phyloP scores from a whole-genome alignment of 2,113 vertebrate species.

The Nibea coibor region DNA sequence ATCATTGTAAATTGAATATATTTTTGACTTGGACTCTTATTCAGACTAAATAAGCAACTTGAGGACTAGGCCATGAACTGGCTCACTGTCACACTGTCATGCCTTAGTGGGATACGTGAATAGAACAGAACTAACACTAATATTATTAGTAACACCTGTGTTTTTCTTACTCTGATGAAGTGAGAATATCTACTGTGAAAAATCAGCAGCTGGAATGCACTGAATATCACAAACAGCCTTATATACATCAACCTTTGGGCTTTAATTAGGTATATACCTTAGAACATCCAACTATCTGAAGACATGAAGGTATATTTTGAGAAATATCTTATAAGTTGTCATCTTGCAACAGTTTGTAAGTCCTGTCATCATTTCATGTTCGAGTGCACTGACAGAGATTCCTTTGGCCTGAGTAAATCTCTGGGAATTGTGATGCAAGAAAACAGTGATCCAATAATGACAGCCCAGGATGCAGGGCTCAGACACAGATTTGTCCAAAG shows the following conservation, averaged over 20 bases:
- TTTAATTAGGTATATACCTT: neutral
- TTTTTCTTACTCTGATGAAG: neutral
- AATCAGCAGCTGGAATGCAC: neutral
- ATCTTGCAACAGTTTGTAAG: neutral
- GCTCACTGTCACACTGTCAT: too few relatives aligned
- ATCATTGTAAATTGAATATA: neutral
- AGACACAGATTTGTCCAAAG: conserved; percentile 70
- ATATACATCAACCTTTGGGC: neutral
- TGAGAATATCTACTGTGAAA: neutral
- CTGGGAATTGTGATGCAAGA: conserved; percentile 53
- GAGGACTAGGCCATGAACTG: too few relatives aligned
- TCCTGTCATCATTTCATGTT: conserved; percentile 5
- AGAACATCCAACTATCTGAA: neutral
- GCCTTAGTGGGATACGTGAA: neutral
- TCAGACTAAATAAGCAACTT: neutral
- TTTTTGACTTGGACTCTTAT: too few relatives aligned
- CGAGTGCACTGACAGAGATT: conserved; percentile 34
- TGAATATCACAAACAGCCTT: neutral
- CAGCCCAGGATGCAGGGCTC: conserved; percentile 48
- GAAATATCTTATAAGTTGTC: neutral
- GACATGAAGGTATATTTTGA: neutral
- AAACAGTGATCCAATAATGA: conserved; percentile 64
- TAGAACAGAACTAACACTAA: neutral
- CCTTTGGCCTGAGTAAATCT: conserved; percentile 45
- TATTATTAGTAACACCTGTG: neutral